Evolutionary conservation across 2,888 invertebrate species (phyloP).

Genomic region (Tetheella fluctuosa): DNA sequence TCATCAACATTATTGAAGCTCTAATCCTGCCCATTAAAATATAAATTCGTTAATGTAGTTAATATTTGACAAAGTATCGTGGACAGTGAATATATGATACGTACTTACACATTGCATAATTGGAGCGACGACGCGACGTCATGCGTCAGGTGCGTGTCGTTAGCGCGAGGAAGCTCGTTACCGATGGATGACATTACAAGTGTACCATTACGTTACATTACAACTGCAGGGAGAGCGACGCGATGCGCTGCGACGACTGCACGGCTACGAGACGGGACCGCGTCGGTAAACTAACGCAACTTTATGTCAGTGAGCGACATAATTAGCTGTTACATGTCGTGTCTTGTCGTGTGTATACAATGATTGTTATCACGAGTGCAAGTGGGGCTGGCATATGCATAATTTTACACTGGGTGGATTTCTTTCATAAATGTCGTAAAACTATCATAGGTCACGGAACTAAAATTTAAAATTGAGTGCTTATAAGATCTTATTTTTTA

Average conservation of each 20-base stretch:
- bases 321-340: background rate
- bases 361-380: background rate
- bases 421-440: background rate
- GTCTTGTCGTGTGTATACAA: background rate
- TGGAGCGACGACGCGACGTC: background rate
- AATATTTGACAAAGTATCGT: background rate
- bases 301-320: background rate
- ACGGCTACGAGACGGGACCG: background rate
- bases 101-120: background rate
- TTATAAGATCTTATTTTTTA: no score
- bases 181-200: background rate
- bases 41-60: background rate
- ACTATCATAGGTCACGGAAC: background rate
- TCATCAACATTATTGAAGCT: background rate
- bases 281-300: slow-evolving; percentile 4
- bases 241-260: no score
- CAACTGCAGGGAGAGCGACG: background rate
- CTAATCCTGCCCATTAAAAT: no score
- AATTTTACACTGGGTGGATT: no score
- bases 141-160: background rate
- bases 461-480: no score
- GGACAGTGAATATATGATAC: background rate
- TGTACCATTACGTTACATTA: background rate
- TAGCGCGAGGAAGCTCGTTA: slow-evolving; percentile 7
- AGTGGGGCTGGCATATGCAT: background rate